Evolutionary conservation across 2,113 vertebrate genomes (phyloP), one percentile per base, ranked within the genome.

Genomic region (Protobothrops flavoviridis): DNA sequence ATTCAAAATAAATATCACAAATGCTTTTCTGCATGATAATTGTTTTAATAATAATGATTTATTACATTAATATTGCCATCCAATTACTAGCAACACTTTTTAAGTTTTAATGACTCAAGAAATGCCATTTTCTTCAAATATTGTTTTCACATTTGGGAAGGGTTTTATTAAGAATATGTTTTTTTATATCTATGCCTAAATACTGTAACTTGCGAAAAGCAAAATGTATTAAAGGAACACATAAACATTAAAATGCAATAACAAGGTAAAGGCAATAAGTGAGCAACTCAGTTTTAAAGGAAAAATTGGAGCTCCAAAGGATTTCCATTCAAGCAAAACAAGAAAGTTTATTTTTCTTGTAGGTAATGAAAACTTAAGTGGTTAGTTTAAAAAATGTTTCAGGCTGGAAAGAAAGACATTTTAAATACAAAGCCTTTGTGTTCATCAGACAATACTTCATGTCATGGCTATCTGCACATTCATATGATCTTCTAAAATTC

Each of bases 401-500:
- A 85, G 88, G n/a, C 89, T 94, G 96, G 87, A 93, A 96, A 94
- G 87, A 93, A 95, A 91, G 91, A 91, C 91, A 93, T 93, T 94
- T 92, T 95, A 91, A 94, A 85, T 92, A 87, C 93, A 93, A 81
- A 85, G 92, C 11, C 94, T 85, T 21, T 92, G 85, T 96, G 93
- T 94, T 94, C 94, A 93, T 95, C 96, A 94, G 86, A 94, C 69
- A 91, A 94, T 95, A 94, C 92, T 95, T 96, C 95, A 95, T 45
- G 29, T 33, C 3, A 2, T 93, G 96, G 95, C 95, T 9, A 0
- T 69, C 53, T 61, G 92, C 96, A 64, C 43, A 89, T 64, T 59
- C n/a, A 88, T 33, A 93, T 20, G 57, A 90, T 45, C 57, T 87
- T 45, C 57, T 87, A 56, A 86, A 92, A 91, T 94, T 95, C 57